Percentiles rank a stretch among this genome's conserved stretches.
Evolutionary conservation across 2,888 invertebrate species (phyloP).

Genomic region (Philopedon plagiatum): DNA sequence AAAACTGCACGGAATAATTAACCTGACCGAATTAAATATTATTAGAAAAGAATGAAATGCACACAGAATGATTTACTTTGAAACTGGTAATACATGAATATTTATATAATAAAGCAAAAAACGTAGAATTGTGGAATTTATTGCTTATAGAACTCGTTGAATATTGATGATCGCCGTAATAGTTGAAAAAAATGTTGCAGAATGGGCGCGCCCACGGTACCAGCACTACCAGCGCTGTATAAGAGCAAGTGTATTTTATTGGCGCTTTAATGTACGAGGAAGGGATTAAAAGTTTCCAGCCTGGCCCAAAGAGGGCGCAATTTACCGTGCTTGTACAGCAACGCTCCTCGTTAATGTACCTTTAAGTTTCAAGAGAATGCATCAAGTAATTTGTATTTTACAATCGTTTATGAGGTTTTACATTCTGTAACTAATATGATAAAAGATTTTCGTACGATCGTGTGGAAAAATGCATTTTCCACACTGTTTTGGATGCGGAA

Average conservation of each 20-base stretch:
- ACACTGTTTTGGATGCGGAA: too few relatives aligned
- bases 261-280: background rate
- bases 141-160: background rate
- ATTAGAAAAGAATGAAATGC: background rate
- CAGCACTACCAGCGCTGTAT: too few relatives aligned
- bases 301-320: too few relatives aligned
- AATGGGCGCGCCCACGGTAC: background rate
- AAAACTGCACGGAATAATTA: background rate
- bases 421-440: too few relatives aligned
- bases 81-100: background rate
- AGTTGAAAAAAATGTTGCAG: background rate
- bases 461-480: too few relatives aligned
- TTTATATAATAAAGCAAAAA: background rate
- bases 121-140: background rate
- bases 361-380: too few relatives aligned
- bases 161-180: background rate
- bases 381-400: too few relatives aligned
- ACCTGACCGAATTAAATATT: background rate
- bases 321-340: too few relatives aligned
- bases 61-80: background rate
- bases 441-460: too few relatives aligned
- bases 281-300: too few relatives aligned
- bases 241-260: conserved; percentile 1
- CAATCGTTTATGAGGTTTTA: too few relatives aligned
- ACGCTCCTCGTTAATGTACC: too few relatives aligned